Base-by-base conservation (phyloP, 2,888 invertebrate species). In the Drosophila algonquin region DNA sequence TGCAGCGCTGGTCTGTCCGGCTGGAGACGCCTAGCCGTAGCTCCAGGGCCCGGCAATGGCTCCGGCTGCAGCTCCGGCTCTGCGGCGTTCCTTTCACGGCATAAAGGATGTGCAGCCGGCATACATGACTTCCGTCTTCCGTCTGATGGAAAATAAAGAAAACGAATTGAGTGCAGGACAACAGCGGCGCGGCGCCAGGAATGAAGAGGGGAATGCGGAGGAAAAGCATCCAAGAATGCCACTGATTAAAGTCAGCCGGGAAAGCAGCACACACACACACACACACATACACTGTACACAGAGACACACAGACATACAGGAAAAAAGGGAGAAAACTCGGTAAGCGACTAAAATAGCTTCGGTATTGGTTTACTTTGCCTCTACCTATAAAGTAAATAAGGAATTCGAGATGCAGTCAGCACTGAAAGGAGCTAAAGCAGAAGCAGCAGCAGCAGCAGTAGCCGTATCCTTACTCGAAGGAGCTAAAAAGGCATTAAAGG, bases 61-160 rank as follows among this genome's bases (percentile, higher is more conserved):
- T 12, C 16, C 24, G 24, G 24, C 24, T 24, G n/a, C 18, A 18
- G 12, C 35, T 30, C n/a, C 60, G 10, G 51, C 45, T 53, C 51
- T 8, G 44, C 35, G 48, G 32, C 30, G 62, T 50, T 75, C 57
- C 73, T 74, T 73, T 76, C 70, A 75, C 71, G 72, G 63, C 61
- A 76, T 63, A 74, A 63, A 82, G 77, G 80, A 83, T 83, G 86
- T 73, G 86, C 83, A 79, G 68, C 73, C 81, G 76, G 81, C 77
- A 86, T 75, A 86, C 79, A 86, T 76, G 83, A 86, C 83, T 79
- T 84, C 83, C 83, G 81, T 69, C 83, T 79, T 84, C 83, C 83
- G 81, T 69, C 77, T 76, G 75, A 74, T 71, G 80, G 63, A 80
- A 86, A 83, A 86, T 86, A 83, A 83, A 83, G 80, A 83, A 83